phyloP scores from a whole-genome alignment of 2,888 invertebrate genomes.

The Coremacera marginata region DNA sequence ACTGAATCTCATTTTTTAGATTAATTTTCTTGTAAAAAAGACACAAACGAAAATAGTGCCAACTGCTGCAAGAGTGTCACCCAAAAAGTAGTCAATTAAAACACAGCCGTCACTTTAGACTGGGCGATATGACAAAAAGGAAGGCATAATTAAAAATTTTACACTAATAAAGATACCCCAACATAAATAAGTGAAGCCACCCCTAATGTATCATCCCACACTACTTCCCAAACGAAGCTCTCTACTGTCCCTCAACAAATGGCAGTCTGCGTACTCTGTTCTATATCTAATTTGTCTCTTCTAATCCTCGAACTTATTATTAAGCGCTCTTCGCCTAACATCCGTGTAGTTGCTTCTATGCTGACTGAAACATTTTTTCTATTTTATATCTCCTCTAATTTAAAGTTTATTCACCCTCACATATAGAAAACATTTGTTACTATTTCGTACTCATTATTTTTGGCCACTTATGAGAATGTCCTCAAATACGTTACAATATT shows the following conservation, averaged over 20 bases:
- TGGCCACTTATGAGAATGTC: not conserved
- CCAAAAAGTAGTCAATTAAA: not conserved
- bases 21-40: no score
- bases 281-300: not conserved
- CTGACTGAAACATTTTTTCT: not conserved
- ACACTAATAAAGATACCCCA: no score
- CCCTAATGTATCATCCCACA: no score
- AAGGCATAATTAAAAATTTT: no score
- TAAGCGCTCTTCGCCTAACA: not conserved
- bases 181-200: no score
- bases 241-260: not conserved
- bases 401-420: conserved; percentile 9
- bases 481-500: not conserved
- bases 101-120: not conserved
- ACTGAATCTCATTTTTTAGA: no score
- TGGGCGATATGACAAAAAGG: not conserved
- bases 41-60: no score
- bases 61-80: not conserved
- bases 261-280: not conserved
- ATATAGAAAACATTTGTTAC: not conserved
- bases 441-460: no score
- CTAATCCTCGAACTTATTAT: not conserved
- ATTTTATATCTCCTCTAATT: not conserved
- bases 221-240: not conserved
- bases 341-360: not conserved